Percentiles rank a stretch among this genome's conserved stretches.
These are phyloP conservation scores for Halisarca cf. caerulea DNA, from an alignment of 37 sponge, comb jelly and placozoan species.

Conservation along the genomic window DNA sequence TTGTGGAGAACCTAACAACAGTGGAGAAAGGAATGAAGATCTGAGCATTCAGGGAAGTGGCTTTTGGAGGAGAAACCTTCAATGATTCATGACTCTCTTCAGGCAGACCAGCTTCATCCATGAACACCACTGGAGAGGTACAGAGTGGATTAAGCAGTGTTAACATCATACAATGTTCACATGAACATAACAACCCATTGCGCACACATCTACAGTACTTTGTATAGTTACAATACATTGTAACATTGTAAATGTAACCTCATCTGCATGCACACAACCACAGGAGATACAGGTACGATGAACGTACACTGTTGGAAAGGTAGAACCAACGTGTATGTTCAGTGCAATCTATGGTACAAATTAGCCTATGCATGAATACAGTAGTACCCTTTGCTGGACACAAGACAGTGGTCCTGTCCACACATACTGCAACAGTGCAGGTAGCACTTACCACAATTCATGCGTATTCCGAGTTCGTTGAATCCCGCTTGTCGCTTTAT, in stretches of 20 bases:
- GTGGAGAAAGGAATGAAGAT: background rate
- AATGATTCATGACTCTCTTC: conserved; percentile 76
- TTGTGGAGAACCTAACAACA: conserved; percentile 24
- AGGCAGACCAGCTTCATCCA: conserved; percentile 80
- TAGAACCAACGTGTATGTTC: too few species aligned
- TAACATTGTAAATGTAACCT: too few species aligned
- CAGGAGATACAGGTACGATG: too few species aligned
- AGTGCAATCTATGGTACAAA: too few species aligned
- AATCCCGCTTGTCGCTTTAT: conserved; percentile 46
- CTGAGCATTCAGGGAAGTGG: background rate
- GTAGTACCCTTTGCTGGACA: background rate
- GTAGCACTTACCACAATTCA: conserved; percentile 34
- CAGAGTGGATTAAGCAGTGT: too few species aligned
- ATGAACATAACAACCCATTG: background rate
- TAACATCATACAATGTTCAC: too few species aligned
- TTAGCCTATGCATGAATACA: background rate
- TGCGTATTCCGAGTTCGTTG: conserved; percentile 21
- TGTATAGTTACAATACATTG: background rate
- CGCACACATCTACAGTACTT: background rate
- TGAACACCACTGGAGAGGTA: conserved; percentile 54
- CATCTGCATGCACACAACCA: too few species aligned
- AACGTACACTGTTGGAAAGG: too few species aligned
- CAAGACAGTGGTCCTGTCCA: background rate
- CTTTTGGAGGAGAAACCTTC: conserved; percentile 35
- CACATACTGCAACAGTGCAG: background rate